Percentiles rank a stretch among this genome's conserved stretches.
Evolutionary conservation across 2,113 vertebrate species (phyloP).

Genomic region (Bos indicus): DNA sequence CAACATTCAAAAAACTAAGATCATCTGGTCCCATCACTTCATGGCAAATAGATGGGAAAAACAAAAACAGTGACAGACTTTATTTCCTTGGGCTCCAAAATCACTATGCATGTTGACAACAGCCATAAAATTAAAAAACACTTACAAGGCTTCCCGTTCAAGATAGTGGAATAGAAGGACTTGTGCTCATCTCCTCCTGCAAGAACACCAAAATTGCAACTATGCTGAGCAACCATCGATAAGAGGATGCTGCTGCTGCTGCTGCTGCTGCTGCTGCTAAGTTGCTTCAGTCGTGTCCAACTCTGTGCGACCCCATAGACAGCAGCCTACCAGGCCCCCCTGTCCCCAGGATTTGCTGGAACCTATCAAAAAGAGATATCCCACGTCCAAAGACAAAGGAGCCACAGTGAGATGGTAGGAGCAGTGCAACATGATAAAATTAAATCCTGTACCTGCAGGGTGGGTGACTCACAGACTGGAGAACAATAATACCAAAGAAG

Average conservation of each 20-base stretch:
- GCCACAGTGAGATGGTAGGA: fast-evolving
- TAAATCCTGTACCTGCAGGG: background rate
- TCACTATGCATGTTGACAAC: background rate
- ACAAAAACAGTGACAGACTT: background rate
- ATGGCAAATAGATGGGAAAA: background rate
- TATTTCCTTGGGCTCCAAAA: background rate
- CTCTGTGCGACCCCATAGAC: no score
- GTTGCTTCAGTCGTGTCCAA: no score
- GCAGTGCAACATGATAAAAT: background rate
- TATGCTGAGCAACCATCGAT: background rate
- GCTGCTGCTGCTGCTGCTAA: no score
- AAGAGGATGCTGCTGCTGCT: background rate
- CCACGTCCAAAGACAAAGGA: background rate
- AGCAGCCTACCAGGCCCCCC: no score
- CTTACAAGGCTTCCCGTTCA: background rate
- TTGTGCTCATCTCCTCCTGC: background rate
- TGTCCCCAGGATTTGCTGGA: background rate
- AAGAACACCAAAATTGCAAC: background rate
- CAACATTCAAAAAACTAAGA: background rate
- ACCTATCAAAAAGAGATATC: background rate
- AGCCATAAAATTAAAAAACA: background rate
- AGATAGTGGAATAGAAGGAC: background rate
- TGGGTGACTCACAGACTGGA: background rate
- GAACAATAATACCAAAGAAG: background rate
- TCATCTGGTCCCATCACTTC: background rate